These are phyloP conservation scores for Manis crassicaudata DNA, from an alignment of 2,797 vertebrate species.

Conservation along the genomic window DNA sequence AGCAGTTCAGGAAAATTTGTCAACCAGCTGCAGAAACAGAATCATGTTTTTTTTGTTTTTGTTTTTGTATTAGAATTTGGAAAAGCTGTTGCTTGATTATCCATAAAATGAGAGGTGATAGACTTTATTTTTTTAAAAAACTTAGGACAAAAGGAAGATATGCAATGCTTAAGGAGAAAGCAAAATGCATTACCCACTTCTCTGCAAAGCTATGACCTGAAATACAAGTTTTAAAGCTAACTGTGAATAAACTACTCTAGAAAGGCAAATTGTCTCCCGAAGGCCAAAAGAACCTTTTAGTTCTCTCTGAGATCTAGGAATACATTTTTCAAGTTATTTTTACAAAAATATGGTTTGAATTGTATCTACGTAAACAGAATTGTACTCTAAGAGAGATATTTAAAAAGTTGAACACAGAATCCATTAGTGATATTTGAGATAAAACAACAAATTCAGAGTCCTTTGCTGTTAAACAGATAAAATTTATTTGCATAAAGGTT, in stretches of 20 bases:
- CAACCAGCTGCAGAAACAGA: neutral
- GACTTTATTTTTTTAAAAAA: constrained; percentile 31
- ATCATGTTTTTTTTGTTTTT: neutral
- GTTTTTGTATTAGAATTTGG: constrained; percentile 11
- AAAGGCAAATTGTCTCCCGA: neutral
- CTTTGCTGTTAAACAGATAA: neutral
- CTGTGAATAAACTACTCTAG: constrained; percentile 14
- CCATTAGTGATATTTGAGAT: constrained; percentile 9
- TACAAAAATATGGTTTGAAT: constrained; percentile 36
- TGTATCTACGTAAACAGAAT: constrained; percentile 60
- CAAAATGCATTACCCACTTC: neutral
- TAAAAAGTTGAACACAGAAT: neutral
- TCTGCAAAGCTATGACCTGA: constrained; percentile 17
- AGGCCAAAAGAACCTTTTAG: neutral
- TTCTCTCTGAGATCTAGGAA: constrained; percentile 61
- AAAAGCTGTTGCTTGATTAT: neutral
- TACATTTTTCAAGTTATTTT: constrained; percentile 41
- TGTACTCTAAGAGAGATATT: neutral
- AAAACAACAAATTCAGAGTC: neutral
- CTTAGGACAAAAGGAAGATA: neutral
- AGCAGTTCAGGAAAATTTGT: constrained; percentile 18
- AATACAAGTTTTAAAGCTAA: constrained; percentile 46
- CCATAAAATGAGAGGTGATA: constrained; percentile 43
- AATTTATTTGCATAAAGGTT: neutral
- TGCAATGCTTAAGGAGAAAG: neutral